Evolutionary conservation across 2,888 invertebrate genomes (phyloP), one percentile per base, ranked within the genome.

Genomic region (Mycogona germanica): DNA sequence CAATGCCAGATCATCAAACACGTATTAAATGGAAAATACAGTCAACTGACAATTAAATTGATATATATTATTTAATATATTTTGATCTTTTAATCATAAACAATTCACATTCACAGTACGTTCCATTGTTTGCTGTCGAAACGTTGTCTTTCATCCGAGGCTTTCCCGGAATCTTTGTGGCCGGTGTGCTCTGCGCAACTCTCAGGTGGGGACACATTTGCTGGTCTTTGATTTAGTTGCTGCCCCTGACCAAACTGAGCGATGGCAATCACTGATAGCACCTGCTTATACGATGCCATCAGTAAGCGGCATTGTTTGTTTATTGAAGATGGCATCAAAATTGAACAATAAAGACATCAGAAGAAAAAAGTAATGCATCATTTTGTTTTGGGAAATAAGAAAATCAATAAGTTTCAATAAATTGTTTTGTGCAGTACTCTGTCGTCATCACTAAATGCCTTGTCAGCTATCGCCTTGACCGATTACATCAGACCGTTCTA

Each of bases 401-500:
- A 12, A n/a, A 45, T 12, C 4, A 45, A 28, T 26, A 45, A 28
- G 23, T n/a, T 45, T 7, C 7, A 45, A 2, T 7, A 4, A 17
- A 17, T 26, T 29, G 7, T 35, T 35, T 32, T 50, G n/a, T 17
- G 12, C 14, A 54, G 54, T 19, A 49, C 54, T 7, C 17, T 54
- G 14, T 54, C 54, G 2, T 54, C 54, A 21, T 28, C 28, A 21
- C 23, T 54, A 19, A 54, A 54, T 49, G 35, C 54, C 2, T 21
- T 54, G n/a, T 54, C 54, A 2, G 32, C 49, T 17, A 35, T 54
- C 19, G 32, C 47, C 29, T 23, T 54, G 19, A 37, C 52, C 23
- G 54, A 54, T 41, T 54, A 49, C 23, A 54, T 54, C 23, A 35
- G 42, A n/a, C 47, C 47, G 19, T 54, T 49, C 32, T 32, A 28